Conservation (phyloP, 2,888 invertebrate species). For the Eucera pruinosa region DNA sequence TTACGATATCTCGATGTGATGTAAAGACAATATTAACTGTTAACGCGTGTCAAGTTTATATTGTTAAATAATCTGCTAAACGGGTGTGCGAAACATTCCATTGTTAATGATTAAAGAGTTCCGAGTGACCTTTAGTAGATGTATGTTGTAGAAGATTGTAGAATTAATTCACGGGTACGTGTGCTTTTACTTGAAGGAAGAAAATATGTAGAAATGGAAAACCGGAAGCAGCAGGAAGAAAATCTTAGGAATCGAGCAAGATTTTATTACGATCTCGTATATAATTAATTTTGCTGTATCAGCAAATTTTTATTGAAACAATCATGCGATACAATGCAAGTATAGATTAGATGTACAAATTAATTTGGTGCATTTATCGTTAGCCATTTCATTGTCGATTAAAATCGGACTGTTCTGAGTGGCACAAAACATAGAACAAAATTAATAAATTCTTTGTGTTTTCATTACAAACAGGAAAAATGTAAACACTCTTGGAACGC, state of each 20-base stretch:
- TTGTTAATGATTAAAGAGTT: neutral
- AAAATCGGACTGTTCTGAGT: too few species aligned
- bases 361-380: too few species aligned
- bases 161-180: neutral
- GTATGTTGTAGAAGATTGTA: neutral
- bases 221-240: neutral
- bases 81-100: neutral
- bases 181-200: neutral
- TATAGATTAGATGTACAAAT: too few species aligned
- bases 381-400: too few species aligned
- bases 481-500: too few species aligned
- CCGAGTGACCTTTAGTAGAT: neutral
- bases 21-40: slow-evolving; percentile 23
- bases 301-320: slow-evolving; percentile 33
- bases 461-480: too few species aligned
- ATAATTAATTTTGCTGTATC: slow-evolving; percentile 50
- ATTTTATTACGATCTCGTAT: slow-evolving; percentile 23
- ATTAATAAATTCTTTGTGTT: too few species aligned
- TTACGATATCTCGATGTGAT: slow-evolving; percentile 32
- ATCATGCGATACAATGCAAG: neutral
- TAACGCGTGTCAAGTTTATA: slow-evolving; percentile 21
- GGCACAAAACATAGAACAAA: too few species aligned
- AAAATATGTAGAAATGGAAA: neutral
- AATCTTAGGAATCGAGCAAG: neutral
- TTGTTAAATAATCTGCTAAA: slow-evolving; percentile 26